Conservation (phyloP, 2,797 vertebrate genomes). For the Diglossa cyanea region DNA sequence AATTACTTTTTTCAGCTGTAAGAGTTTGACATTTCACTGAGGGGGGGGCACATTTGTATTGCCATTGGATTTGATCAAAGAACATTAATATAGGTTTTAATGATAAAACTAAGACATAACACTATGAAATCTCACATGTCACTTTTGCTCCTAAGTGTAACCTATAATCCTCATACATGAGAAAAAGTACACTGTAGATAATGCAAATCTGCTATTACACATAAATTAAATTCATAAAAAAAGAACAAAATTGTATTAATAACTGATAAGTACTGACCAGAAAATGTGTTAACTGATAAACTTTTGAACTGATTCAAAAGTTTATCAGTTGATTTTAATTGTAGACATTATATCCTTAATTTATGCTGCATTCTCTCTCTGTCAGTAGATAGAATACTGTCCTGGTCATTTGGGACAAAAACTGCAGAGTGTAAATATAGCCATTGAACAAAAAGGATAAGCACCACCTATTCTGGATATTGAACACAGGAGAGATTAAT, state of each 20-base stretch:
- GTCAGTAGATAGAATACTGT: background rate
- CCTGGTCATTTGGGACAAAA: background rate
- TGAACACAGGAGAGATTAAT: background rate
- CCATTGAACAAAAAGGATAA: background rate
- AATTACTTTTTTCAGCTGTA: background rate
- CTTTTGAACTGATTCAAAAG: background rate
- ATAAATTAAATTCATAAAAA: background rate
- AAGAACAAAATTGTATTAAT: background rate
- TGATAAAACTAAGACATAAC: background rate
- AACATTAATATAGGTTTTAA: background rate
- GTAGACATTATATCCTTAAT: background rate
- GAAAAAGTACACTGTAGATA: background rate
- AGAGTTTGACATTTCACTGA: background rate
- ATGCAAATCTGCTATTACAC: background rate
- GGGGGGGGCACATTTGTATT: background rate
- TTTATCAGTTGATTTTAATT: background rate
- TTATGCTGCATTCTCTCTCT: background rate
- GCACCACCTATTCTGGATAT: background rate
- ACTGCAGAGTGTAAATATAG: background rate
- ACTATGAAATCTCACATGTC: background rate
- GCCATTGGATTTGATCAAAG: background rate
- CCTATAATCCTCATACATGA: background rate
- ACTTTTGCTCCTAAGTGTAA: background rate
- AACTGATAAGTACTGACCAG: background rate
- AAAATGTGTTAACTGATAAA: background rate